phyloP scores from a whole-genome alignment of 2,113 vertebrate species.

The Oophaga pumilio region DNA sequence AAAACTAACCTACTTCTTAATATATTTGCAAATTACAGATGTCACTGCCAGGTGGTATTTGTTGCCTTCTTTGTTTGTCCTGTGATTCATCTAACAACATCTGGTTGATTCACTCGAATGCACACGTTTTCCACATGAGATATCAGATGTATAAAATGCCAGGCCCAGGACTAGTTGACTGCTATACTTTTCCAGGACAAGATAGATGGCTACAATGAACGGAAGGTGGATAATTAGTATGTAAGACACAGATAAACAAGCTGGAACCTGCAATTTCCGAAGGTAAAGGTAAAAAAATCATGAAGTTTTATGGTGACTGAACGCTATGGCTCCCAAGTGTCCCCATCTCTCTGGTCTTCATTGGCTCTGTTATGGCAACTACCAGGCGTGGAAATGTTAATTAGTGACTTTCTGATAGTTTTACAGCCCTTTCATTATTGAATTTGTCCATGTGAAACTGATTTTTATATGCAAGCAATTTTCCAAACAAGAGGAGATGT shows the following conservation, averaged over 20 bases:
- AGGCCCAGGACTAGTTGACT: constrained; percentile 14
- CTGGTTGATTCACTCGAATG: constrained; percentile 11
- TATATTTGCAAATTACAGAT: not conserved
- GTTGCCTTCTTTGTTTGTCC: not conserved
- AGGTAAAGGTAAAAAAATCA: not conserved
- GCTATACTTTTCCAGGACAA: not conserved
- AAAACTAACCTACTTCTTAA: not conserved
- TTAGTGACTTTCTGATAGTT: constrained; percentile 7
- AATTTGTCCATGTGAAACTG: constrained; percentile 40
- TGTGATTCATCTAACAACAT: not conserved
- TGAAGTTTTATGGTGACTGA: not conserved
- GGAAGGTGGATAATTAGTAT: not conserved
- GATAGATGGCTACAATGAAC: not conserved
- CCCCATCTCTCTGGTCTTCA: not conserved
- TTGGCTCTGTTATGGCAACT: constrained; percentile 2
- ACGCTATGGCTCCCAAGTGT: not conserved
- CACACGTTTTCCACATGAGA: constrained; percentile 15
- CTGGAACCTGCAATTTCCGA: not conserved
- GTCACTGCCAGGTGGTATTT: not conserved
- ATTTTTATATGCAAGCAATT: constrained; percentile 26
- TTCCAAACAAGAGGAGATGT: constrained; percentile 39
- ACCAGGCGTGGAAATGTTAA: constrained; percentile 35
- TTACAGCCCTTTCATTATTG: constrained; percentile 41
- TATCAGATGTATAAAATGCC: not conserved
- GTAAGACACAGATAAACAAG: not conserved